phyloP scores from a whole-genome alignment of 2,888 invertebrate species.

The Agrochola lychnidis region DNA sequence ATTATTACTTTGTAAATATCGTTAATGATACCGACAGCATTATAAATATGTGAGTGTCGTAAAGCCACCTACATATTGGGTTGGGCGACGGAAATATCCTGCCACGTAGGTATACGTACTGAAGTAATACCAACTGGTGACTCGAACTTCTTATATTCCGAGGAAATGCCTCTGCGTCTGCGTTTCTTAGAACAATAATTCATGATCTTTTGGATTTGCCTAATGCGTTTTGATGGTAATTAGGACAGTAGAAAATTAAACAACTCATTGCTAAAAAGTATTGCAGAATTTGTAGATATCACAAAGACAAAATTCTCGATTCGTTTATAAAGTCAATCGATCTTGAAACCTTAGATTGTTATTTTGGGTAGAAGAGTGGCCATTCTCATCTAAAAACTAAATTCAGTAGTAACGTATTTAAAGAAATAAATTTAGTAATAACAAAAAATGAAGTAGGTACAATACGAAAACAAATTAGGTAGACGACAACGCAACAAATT shows the following conservation, averaged over 20 bases:
- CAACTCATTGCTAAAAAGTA: background rate
- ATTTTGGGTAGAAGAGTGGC: background rate
- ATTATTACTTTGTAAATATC: slow-evolving; percentile 67
- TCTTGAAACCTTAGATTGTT: background rate
- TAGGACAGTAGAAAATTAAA: background rate
- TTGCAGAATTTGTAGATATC: background rate
- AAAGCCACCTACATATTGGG: slow-evolving; percentile 75
- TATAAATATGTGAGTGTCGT: slow-evolving; percentile 70
- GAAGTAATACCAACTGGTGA: slow-evolving; percentile 67
- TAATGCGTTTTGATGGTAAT: background rate
- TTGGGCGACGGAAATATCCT: slow-evolving; percentile 76
- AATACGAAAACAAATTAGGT: slow-evolving; percentile 20
- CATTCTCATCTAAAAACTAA: background rate
- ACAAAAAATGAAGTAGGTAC: background rate
- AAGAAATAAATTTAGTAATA: background rate
- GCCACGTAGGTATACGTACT: slow-evolving; percentile 71
- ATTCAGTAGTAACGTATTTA: background rate
- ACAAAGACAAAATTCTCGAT: background rate
- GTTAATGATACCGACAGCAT: slow-evolving; percentile 66
- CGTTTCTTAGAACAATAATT: slow-evolving; percentile 68
- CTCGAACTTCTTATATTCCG: slow-evolving; percentile 68
- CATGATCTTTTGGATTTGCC: slow-evolving; percentile 11
- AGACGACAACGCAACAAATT: slow-evolving; percentile 14
- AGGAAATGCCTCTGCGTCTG: slow-evolving; percentile 68
- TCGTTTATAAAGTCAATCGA: background rate